Base-by-base conservation (phyloP, 2,797 vertebrate genomes). In the Loris lydekkerianus region DNA sequence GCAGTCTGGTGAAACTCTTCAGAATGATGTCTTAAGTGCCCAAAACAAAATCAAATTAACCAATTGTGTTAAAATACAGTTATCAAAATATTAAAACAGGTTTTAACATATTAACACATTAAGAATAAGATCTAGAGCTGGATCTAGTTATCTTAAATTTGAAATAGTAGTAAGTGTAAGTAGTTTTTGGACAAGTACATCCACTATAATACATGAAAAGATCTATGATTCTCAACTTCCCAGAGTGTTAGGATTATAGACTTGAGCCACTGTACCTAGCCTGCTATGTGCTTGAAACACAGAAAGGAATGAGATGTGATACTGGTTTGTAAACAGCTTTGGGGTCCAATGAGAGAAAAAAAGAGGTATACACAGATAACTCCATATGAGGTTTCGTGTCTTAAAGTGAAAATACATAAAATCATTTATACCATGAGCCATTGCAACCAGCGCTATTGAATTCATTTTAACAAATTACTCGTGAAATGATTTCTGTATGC, bases 151-250 rank as follows among this genome's bases (percentile, higher is more conserved):
- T 81, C n/a, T 75, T 94, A 83, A 91, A 63, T 90, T 77, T n/a
- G 10, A 85, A 89, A 46, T 94, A 40, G 40, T 86, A 78, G 61
- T 90, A 34, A 77, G 1, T 96, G n/a, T 84, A 92, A 89, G 60
- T 18, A 87, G 14, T 77, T 87, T 96, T 96, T 95, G 84, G 77
- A 87, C 78, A 94, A 73, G 21, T 95, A 31, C 21, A 86, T 4
- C 10, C 37, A 89, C 23, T 93, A 37, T 93, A 84, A 70, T 40
- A 58, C 40, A 31, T 86, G 82, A 61, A 86, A 81, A 90, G 49
- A 77, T 82, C 23, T 69, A 25, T 88, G n/a, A 37, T 89, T 89
- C 69, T 94, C 49, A 4, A 14, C 49, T 53, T 53, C 49, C 49
- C 14, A 15, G 49, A 49, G 10, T 49, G 46, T 49, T 49, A 49